Conservation (phyloP, 2,113 vertebrate species). For the Oryzias melastigma region DNA sequence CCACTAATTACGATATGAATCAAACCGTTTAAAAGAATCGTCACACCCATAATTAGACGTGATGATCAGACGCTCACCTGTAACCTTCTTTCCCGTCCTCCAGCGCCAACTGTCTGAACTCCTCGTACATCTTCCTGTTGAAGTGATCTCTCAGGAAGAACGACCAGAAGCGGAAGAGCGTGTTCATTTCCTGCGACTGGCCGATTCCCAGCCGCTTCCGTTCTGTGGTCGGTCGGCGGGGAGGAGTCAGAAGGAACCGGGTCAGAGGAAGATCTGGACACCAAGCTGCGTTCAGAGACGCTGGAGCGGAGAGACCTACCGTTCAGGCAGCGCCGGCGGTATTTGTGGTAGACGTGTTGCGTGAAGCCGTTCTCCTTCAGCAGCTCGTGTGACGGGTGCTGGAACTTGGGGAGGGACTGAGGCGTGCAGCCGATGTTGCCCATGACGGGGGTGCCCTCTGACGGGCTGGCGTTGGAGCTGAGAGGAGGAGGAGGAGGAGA, state of each 20-base stretch:
- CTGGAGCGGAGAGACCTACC: constrained; percentile 68
- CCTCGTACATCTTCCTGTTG: constrained; percentile 99
- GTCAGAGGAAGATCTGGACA: neutral
- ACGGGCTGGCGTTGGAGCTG: constrained; percentile 92
- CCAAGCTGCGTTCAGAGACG: too few species aligned
- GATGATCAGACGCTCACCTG: constrained; percentile 77
- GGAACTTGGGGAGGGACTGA: constrained; percentile 97
- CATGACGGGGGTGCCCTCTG: constrained; percentile 86
- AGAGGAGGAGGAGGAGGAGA: too few species aligned
- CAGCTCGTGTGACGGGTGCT: constrained; percentile 96
- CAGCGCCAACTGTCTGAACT: constrained; percentile 93
- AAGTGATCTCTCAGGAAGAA: constrained; percentile 99
- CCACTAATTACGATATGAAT: too few species aligned
- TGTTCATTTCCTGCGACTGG: constrained; percentile 99
- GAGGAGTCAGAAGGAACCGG: neutral
- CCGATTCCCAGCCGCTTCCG: constrained; percentile 95
- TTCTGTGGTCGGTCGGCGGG: constrained; percentile 77
- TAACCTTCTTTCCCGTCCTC: constrained; percentile 97
- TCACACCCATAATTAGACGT: neutral
- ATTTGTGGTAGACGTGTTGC: constrained; percentile 99
- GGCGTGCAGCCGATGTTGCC: constrained; percentile 94
- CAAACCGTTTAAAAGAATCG: neutral
- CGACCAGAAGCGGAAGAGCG: constrained; percentile 98
- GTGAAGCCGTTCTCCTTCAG: constrained; percentile 99
- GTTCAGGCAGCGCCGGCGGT: constrained; percentile 97